Evolutionary conservation across 2,797 vertebrate species (phyloP).

Genomic region (Heterohyrax brucei): DNA sequence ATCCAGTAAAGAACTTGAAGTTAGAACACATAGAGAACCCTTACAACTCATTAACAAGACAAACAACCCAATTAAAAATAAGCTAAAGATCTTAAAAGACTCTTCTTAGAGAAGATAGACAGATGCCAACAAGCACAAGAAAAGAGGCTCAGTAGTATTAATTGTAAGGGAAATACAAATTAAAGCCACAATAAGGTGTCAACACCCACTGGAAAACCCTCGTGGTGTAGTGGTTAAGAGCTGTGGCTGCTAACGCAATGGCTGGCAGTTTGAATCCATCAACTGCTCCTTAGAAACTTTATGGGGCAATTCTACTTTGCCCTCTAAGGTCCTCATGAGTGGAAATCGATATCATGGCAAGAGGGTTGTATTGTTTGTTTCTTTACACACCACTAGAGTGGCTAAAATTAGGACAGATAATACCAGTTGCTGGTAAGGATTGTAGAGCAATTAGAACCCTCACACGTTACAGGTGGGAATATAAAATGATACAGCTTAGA

Average conservation of each 20-base stretch:
- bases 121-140: not conserved
- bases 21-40: conserved; percentile 45
- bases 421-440: not conserved
- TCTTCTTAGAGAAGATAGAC: conserved; percentile 15
- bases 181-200: conserved; percentile 1
- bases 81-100: conserved; percentile 23
- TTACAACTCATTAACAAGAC: conserved; percentile 38
- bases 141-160: not conserved
- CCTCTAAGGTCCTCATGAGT: too few species aligned
- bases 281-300: too few species aligned
- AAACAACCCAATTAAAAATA: conserved; percentile 26
- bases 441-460: not conserved
- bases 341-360: too few species aligned
- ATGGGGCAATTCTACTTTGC: too few species aligned
- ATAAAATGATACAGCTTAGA: conserved; percentile 25
- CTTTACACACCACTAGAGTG: not conserved
- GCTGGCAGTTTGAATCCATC: too few species aligned
- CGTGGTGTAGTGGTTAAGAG: too few species aligned
- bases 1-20: conserved; percentile 46
- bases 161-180: too few species aligned
- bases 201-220: too few species aligned
- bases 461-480: not conserved
- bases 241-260: too few species aligned
- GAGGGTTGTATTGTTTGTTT: too few species aligned
- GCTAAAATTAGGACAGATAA: not conserved